Evolutionary conservation across 2,113 vertebrate species (phyloP), one percentile per base, ranked within the genome.

Genomic region (Thermophis baileyi): DNA sequence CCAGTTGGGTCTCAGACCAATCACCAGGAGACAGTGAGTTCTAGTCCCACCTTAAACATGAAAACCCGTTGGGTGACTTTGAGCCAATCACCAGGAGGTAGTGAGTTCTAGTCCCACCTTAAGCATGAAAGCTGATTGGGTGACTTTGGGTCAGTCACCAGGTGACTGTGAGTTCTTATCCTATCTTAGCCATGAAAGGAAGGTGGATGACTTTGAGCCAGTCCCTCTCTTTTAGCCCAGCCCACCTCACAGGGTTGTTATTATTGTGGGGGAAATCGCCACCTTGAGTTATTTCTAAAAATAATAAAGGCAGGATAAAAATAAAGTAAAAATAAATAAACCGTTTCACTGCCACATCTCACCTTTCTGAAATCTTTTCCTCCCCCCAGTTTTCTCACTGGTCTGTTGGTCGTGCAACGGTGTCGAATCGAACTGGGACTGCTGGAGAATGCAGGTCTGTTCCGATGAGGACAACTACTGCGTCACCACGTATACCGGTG

Each of bases 401-500:
- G 54, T 93, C 22, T 93, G 92, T 47, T 93, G 92, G 92, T 90
- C 22, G 0, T 93, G 92, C 0, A 8, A 87, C 0, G 3, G 0
- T 0, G 92, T 24, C 0, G n/a, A 60, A 12, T 50, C 74, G 5
- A 93, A 90, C n/a, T 93, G 89, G 92, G 47, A 2, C 18, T 93
- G 92, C 24, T 93, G 92, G 92, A 87, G n/a, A 16, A 24, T 3
- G n/a, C 92, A 93, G 8, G 2, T 50, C 9, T 93, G 92, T 24
- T 63, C 88, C 0, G 0, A 9, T 10, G 3, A 5, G 0, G 74
- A 90, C 4, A 90, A 51, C 14, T 87, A 30, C 3, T 93, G 92
- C 6, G 89, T 9, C 0, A 93, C 92, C 1, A 87, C 54, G 0
- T 93, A 93, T 1, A 2, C 51, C 0, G 92, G 92, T 12, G 92